Conservation (phyloP, 2,113 vertebrate genomes). For the Podarcis muralis region DNA sequence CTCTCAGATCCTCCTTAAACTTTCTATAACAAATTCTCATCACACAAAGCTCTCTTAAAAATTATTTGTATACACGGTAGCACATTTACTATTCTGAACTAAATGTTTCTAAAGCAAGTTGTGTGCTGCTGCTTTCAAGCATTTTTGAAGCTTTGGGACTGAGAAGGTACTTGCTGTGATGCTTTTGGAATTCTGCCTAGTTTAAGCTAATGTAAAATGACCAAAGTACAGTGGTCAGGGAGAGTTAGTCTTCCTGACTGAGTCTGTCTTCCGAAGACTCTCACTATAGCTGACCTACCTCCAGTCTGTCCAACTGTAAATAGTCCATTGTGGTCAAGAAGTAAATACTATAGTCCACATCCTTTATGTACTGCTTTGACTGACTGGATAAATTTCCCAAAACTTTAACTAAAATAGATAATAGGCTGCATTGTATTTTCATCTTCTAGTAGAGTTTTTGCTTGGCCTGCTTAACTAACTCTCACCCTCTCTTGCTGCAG, state of each 20-base stretch:
- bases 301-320: not conserved
- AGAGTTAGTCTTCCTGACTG: not conserved
- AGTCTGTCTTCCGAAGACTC: not conserved
- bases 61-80: conserved; percentile 23
- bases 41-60: conserved; percentile 38
- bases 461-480: conserved; percentile 79
- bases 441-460: conserved; percentile 51
- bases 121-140: conserved; percentile 62
- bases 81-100: conserved; percentile 21
- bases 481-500: conserved; percentile 72
- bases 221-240: conserved; percentile 12
- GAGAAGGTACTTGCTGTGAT: conserved; percentile 53
- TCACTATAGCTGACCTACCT: not conserved
- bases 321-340: not conserved
- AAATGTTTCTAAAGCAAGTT: conserved; percentile 39
- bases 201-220: conserved; percentile 38
- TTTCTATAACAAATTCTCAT: conserved; percentile 23
- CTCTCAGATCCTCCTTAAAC: conserved; percentile 34
- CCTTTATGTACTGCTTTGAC: not conserved
- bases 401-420: conserved; percentile 25
- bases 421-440: conserved; percentile 45
- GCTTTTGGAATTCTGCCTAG: conserved; percentile 45
- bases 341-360: not conserved
- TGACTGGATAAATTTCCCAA: conserved; percentile 2
- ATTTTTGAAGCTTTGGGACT: conserved; percentile 38